Evolutionary conservation across 2,113 vertebrate species (phyloP).

Genomic region (Corythaeola cristata): DNA sequence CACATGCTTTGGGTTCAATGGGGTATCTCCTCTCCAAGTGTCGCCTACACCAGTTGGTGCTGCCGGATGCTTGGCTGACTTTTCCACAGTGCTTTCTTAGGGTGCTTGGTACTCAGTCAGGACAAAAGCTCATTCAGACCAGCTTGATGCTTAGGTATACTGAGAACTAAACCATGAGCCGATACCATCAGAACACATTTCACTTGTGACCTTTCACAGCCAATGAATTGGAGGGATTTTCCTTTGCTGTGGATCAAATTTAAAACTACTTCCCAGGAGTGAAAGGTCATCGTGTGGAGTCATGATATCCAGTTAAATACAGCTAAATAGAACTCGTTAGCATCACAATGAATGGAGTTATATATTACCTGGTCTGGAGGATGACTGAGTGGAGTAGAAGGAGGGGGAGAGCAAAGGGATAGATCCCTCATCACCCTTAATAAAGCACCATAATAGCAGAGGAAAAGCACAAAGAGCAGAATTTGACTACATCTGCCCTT

Average conservation of each 20-base stretch:
- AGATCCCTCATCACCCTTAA: constrained; percentile 60
- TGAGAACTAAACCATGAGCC: constrained; percentile 75
- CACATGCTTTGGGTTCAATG: background rate
- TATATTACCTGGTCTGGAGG: constrained; percentile 78
- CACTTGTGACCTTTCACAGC: constrained; percentile 84
- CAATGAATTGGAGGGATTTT: constrained; percentile 81
- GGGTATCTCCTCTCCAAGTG: background rate
- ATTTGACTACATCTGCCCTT: constrained; percentile 63
- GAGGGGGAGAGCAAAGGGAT: constrained; percentile 4
- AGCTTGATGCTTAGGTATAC: constrained; percentile 76
- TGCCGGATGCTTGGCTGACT: constrained; percentile 34
- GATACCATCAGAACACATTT: constrained; percentile 85
- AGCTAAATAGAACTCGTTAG: constrained; percentile 83
- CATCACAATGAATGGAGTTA: constrained; percentile 82
- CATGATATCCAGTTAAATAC: constrained; percentile 83
- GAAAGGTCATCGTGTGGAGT: constrained; percentile 78
- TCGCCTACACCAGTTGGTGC: background rate
- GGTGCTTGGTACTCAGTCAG: constrained; percentile 62
- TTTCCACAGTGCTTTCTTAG: constrained; percentile 60
- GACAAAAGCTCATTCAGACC: constrained; percentile 79
- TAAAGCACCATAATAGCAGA: constrained; percentile 44
- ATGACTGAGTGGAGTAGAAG: constrained; percentile 45
- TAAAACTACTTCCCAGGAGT: constrained; percentile 83
- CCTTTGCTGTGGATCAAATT: constrained; percentile 80
- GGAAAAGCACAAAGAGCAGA: constrained; percentile 56